These are phyloP conservation scores for Oithona nana DNA, from an alignment of 2,888 invertebrate species.

Conservation along the genomic window DNA sequence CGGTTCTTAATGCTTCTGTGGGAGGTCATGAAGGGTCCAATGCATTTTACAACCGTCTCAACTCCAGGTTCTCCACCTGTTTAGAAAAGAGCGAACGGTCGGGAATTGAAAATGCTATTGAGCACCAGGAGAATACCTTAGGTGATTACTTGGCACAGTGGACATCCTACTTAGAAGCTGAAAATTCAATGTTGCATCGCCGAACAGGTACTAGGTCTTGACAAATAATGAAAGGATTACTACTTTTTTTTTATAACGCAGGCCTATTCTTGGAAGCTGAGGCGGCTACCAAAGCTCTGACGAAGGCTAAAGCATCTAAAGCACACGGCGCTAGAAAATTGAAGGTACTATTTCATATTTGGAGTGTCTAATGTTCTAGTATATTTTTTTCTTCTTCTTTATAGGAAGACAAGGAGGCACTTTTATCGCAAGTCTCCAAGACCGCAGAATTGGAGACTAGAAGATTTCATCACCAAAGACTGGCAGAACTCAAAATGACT, in stretches of 20 bases:
- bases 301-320: conserved; percentile 4
- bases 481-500: neutral
- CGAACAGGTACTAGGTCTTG: too few species aligned
- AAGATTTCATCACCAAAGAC: conserved; percentile 2
- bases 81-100: conserved; percentile 20
- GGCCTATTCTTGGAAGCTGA: neutral
- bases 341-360: too few species aligned
- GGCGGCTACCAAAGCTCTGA: neutral
- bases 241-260: too few species aligned
- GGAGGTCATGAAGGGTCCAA: conserved; percentile 20
- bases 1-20: conserved; percentile 22
- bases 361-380: too few species aligned
- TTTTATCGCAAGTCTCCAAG: neutral
- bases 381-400: too few species aligned
- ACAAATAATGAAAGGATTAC: too few species aligned
- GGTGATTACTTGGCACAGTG: neutral
- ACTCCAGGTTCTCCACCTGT: conserved; percentile 20
- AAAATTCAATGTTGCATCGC: neutral
- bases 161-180: neutral
- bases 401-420: neutral
- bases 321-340: neutral
- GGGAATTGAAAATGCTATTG: neutral
- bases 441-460: neutral
- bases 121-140: neutral
- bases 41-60: conserved; percentile 19